Base-by-base conservation (phyloP, 2,113 vertebrate genomes). In the Emydocephalus ijimae region DNA sequence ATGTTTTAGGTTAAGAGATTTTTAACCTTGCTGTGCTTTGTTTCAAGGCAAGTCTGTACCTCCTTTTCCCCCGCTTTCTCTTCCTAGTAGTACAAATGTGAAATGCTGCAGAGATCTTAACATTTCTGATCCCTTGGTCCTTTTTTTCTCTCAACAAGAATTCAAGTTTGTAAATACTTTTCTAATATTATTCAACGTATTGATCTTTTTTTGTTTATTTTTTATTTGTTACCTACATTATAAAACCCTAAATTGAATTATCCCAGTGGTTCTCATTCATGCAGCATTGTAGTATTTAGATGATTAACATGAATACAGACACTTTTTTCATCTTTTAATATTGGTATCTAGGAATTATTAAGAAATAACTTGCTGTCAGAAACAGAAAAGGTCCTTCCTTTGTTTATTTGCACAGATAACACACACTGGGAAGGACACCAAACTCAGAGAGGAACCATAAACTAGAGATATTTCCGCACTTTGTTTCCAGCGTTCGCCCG, bases 1-100 rank as follows among this genome's bases (percentile, higher is more conserved):
- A 55, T 54, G 57, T 64, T 12, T 5, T 20, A 7, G 23, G 95
- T 95, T 89, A 89, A 74, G 50, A 48, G 43, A 85, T 59, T 91
- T 89, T 29, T 1, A 14, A 45, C 29, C 24, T 23, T 69, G 3
- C 7, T 6, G 3, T 55, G 90, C 56, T 74, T 3, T 15, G 93
- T 54, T 24, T 20, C 8, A 52, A 89, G 64, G 48, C 52, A 88
- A 18, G 50, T 18, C 20, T 20, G 11, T 50, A 11, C 26, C 52
- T 89, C 26, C 20, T n/a, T 14, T 2, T 12, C 12, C 52, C 54
- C 54, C 54, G 0, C 54, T 26, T 18, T 48, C 10, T 20, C n/a
- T 52, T 34, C 15, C 14, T 34, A 55, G 86, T 8, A 39, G 4
- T 34, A 26, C 57, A 69, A 43, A 69, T 18, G 39, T 92, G 43